Conservation (phyloP, 2,888 invertebrate species). For the Leptinotarsa haldemani region DNA sequence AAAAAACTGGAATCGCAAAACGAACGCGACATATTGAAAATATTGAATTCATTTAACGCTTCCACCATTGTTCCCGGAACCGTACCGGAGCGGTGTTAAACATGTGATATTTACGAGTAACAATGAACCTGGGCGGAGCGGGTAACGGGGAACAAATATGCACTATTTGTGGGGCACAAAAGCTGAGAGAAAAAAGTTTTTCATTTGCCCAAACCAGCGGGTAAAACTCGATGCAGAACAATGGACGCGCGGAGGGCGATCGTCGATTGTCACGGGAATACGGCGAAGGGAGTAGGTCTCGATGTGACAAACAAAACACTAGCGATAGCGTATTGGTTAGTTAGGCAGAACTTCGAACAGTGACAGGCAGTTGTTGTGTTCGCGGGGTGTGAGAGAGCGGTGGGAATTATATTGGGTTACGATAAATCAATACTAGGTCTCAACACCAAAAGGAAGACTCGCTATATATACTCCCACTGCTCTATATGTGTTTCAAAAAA, state of each 20-base stretch:
- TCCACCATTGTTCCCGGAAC: conserved; percentile 30
- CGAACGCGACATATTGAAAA: conserved; percentile 6
- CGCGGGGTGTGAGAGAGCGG: neutral
- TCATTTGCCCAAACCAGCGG: conserved; percentile 50
- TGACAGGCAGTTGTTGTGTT: neutral
- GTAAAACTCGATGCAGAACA: conserved; percentile 49
- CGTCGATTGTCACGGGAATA: conserved; percentile 56
- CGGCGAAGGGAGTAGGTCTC: conserved; percentile 52
- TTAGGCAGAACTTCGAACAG: conserved; percentile 17
- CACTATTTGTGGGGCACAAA: conserved; percentile 48
- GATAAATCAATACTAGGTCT: neutral
- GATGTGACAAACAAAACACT: conserved; percentile 24
- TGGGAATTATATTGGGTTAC: neutral
- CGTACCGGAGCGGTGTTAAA: conserved; percentile 30
- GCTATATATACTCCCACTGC: no score
- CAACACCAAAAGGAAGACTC: neutral
- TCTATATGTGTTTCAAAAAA: no score
- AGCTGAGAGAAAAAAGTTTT: conserved; percentile 45
- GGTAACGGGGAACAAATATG: conserved; percentile 39
- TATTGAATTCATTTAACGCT: conserved; percentile 26
- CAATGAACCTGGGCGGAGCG: conserved; percentile 37
- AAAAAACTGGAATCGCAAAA: conserved; percentile 6
- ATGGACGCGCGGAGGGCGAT: conserved; percentile 54
- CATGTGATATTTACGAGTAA: conserved; percentile 32
- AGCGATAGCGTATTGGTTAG: conserved; percentile 36